Conservation (phyloP, 92 coral and sea anemone genomes). For the Palythoa grandiflora region DNA sequence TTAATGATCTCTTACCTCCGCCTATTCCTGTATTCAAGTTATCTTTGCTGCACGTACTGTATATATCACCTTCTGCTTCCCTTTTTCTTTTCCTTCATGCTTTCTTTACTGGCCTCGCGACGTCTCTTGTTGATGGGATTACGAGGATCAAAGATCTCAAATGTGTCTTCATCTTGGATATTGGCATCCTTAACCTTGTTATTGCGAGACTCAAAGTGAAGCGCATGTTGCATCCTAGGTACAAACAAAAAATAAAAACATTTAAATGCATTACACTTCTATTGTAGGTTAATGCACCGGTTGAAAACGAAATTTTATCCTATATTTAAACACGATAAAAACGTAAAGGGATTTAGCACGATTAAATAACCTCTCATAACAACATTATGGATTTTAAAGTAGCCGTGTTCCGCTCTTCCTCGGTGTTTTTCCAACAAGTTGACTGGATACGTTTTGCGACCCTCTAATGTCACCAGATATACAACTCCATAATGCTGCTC, state of each 20-base stretch:
- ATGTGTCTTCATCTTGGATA: conserved; percentile 89
- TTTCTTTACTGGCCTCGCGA: conserved; percentile 90
- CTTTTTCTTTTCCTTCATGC: conserved; percentile 73
- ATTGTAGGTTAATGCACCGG: neutral
- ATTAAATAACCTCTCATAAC: too few relatives aligned
- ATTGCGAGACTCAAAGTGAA: conserved; percentile 78
- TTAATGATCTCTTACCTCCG: too few relatives aligned
- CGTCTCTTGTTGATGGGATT: conserved; percentile 96
- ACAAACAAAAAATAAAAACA: neutral
- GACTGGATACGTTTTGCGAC: too few relatives aligned
- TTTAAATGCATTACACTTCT: neutral
- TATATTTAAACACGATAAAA: too few relatives aligned
- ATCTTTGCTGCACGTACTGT: neutral
- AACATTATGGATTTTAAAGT: too few relatives aligned
- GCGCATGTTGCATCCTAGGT: conserved; percentile 88
- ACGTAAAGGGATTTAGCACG: too few relatives aligned
- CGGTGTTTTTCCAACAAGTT: too few relatives aligned
- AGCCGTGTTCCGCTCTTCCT: too few relatives aligned
- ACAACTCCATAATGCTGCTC: too few relatives aligned
- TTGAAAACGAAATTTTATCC: neutral
- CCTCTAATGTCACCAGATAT: too few relatives aligned
- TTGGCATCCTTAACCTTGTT: conserved; percentile 84
- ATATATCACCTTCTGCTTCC: conserved; percentile 40
- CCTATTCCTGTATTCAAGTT: neutral
- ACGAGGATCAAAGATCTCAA: conserved; percentile 95